Evolutionary conservation across 37 sponge, comb jelly and placozoan species (phyloP).

Genomic region (Diacarnus erythraeanus): DNA sequence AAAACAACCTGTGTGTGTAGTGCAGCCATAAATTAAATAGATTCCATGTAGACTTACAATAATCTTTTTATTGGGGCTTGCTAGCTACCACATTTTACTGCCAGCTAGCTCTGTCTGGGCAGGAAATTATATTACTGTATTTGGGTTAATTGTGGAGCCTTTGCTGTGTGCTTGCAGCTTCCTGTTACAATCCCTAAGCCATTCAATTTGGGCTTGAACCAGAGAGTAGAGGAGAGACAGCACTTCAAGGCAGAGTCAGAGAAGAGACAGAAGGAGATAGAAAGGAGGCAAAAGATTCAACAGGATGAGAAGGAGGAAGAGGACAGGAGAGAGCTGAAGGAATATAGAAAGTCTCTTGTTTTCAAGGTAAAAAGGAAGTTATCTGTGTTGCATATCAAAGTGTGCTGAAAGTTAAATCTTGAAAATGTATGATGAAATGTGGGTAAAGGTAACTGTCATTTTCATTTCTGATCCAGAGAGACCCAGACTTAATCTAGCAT

Average conservation of each 20-base stretch:
- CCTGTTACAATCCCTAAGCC: slow-evolving; percentile 38
- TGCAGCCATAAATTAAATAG: no score
- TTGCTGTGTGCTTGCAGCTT: neutral
- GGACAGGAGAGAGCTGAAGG: slow-evolving; percentile 16
- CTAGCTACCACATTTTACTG: no score
- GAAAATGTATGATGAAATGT: no score
- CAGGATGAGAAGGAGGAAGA: slow-evolving; percentile 21
- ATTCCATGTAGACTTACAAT: no score
- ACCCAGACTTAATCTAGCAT: no score
- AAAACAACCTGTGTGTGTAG: no score
- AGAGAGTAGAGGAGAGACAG: slow-evolving; percentile 19
- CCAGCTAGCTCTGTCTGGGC: no score
- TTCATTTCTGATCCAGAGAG: neutral
- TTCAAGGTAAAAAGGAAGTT: slow-evolving; percentile 26
- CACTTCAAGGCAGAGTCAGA: neutral
- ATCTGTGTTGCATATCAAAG: neutral
- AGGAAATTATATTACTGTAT: neutral
- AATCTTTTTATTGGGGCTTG: no score
- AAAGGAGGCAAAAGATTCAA: neutral
- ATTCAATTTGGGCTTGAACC: slow-evolving; percentile 24
- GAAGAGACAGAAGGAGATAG: slow-evolving; percentile 4
- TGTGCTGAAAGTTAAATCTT: no score
- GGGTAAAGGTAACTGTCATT: no score
- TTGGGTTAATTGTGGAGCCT: neutral
- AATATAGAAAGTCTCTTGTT: slow-evolving; percentile 23